Base-by-base conservation (phyloP, 2,888 invertebrate genomes). In the Amblyjoppa proteus region DNA sequence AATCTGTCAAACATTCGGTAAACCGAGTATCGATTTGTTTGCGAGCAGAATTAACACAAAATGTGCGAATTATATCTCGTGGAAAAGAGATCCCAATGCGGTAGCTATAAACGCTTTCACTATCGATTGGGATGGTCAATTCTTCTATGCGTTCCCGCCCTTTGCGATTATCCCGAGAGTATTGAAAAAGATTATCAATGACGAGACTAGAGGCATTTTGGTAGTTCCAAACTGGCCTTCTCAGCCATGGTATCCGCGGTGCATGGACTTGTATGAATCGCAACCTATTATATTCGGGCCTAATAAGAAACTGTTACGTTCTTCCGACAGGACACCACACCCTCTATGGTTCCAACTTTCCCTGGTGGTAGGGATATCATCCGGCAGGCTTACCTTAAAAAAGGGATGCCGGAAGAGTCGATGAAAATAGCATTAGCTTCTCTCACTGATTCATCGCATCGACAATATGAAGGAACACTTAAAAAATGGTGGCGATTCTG, bases 91-190 rank as follows among this genome's bases (percentile, higher is more conserved):
- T 58, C 87, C 85, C 11, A 75, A 79, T n/a, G 56, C 85, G 16
- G 34, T 70, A 41, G 58, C 74, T 4, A 49, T 87, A 13, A 81
- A 87, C 20, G 83, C 87, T 5, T 87, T 87, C 49, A 87, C 84
- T 3, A 49, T 87, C 7, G 53, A 61, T n/a, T 83, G 83, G 83
- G 69, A 53, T 41, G n/a, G n/a, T 16, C 70, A n/a, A 51, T 81
- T 81, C 61, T 88, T 86, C 66, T 88, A 85, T 34, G 88, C 88
- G 25, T 87, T 87, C 61, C 87, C 86, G 13, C 83, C 84, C 38
- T 83, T 85, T 58, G 56, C 74, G 6, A 58, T 81, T 58, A 75
- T 81, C 49, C 45, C 56, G 13, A 74, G 41, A 34, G 69, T 81
- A 6, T 45, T 75, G 34, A 75, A 81, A 69, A 81, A 81, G 16